A percentile compares a stretch with the other conserved stretches of the same genome.
phyloP scores from a whole-genome alignment of 2,113 vertebrate species.

The Lampris incognitus region DNA sequence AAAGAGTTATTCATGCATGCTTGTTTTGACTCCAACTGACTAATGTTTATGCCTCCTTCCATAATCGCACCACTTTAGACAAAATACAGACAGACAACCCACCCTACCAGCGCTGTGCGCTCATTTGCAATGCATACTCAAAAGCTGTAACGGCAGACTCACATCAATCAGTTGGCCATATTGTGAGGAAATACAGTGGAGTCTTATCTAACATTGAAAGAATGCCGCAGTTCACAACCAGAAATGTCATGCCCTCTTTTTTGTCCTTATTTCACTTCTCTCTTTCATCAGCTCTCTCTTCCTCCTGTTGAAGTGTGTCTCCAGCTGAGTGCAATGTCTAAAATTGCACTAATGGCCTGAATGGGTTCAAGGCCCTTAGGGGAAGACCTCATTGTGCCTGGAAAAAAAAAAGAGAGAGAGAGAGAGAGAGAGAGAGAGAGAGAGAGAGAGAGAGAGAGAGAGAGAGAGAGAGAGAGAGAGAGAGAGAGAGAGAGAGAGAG shows the following conservation, averaged over 20 bases:
- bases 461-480: background rate
- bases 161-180: background rate
- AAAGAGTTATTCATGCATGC: conserved; percentile 54
- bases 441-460: background rate
- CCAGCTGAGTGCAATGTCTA: conserved; percentile 3
- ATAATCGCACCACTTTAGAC: background rate
- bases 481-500: background rate
- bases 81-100: conserved; percentile 60
- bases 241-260: background rate
- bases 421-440: background rate
- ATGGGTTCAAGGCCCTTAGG: background rate
- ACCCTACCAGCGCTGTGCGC: conserved; percentile 13
- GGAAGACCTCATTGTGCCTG: background rate
- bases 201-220: background rate
- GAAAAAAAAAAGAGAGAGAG: background rate
- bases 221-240: background rate
- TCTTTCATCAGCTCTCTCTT: background rate
- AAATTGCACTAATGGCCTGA: background rate
- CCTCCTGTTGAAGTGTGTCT: background rate
- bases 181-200: background rate
- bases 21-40: conserved; percentile 59
- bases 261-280: conserved; percentile 1
- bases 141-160: background rate
- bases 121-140: background rate
- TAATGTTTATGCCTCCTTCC: conserved; percentile 27